Conservation (phyloP, 92 coral and sea anemone genomes). For the Pocillopora meandrina region DNA sequence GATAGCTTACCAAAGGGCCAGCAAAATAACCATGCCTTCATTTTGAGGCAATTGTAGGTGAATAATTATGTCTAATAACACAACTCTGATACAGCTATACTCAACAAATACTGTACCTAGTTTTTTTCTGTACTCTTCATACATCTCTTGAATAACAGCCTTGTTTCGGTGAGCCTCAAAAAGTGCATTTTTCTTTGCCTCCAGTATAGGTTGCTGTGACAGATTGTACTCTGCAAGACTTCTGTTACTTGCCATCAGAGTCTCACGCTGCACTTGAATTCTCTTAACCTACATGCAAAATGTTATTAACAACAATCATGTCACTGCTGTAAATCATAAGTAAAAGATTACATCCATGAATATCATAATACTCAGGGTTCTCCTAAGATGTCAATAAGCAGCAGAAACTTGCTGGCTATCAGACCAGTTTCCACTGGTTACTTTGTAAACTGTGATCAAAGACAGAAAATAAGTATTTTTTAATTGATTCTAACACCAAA, state of each 20-base stretch:
- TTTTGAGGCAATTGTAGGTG: too few species aligned
- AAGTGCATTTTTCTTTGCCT: constrained; percentile 58
- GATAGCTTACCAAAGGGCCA: too few species aligned
- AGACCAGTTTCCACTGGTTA: too few species aligned
- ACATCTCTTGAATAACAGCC: constrained; percentile 72
- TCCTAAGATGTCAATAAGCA: too few species aligned
- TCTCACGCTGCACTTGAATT: constrained; percentile 70
- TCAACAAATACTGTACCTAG: constrained; percentile 63
- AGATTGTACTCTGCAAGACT: constrained; percentile 90
- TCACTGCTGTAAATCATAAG: background rate
- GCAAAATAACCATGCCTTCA: too few species aligned
- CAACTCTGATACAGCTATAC: background rate
- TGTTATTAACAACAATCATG: background rate
- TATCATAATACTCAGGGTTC: too few species aligned
- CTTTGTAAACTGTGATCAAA: too few species aligned
- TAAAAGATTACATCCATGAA: too few species aligned
- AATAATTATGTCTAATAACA: too few species aligned
- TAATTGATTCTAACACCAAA: too few species aligned
- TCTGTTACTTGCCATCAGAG: constrained; percentile 76
- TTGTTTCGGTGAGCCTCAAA: constrained; percentile 72
- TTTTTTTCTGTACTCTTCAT: constrained; percentile 73
- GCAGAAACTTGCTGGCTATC: too few species aligned
- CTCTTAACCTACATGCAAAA: constrained; percentile 62
- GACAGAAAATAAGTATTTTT: too few species aligned
- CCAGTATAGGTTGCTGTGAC: constrained; percentile 69